Evolutionary conservation across 1,140 invertebrate species (phyloP), one percentile per base, ranked within the genome.

Genomic region (Melipona quadrifasciata): DNA sequence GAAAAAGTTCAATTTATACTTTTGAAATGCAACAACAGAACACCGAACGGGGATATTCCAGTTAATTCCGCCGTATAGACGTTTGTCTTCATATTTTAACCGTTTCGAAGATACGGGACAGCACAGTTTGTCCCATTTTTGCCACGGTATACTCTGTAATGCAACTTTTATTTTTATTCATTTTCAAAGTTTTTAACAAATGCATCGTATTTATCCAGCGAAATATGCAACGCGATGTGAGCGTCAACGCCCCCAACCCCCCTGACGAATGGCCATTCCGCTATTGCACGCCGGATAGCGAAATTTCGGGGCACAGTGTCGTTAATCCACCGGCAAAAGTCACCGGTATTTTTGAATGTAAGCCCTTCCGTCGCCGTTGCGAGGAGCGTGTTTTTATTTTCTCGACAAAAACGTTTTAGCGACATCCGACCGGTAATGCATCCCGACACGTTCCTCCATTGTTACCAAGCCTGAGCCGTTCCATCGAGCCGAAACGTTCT

Each of bases 341-440:
- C 64, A 67, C 10, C 39, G 31, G 11, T 53, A 55, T 80, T 58
- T 71, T 21, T 27, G 11, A 31, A 16, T 16, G 53, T 16, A 27
- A 39, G 31, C 31, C 47, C 27, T 19, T 53, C 21, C 53, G 17
- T n/a, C 19, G 21, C n/a, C 21, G 31, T 71, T 34, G 64, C 51
- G 51, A 53, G 19, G 51, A 51, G 16, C 24, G 27, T 24, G 55
- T 55, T 80, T 72, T 72, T 57, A 24, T 80, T 72, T 61, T 39
- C 68, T 27, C 67, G 34, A n/a, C n/a, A 53, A 34, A 64, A 74
- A 39, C 14, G 12, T 57, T 31, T 72, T 1, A 58, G n/a, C 4
- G 64, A 58, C 53, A 80, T 80, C 51, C 68, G 79, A 72, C 55
- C 8, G 68, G 31, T 51, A 61, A 80, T 73, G 71, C n/a, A 55